phyloP scores from a whole-genome alignment of 2,113 vertebrate species.

The Carlito syrichta region DNA sequence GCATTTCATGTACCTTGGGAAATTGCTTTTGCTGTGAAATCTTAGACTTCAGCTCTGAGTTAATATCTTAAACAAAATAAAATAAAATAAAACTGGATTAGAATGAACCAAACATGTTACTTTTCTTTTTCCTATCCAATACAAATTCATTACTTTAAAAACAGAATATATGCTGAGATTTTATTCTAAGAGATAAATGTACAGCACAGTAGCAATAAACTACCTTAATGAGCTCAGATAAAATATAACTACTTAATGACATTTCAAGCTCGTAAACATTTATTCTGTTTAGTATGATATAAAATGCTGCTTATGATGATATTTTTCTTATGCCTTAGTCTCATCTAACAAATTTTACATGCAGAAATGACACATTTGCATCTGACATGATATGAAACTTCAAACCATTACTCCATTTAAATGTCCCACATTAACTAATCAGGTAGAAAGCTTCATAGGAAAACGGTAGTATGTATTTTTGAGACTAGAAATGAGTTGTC shows the following conservation, averaged over 20 bases:
- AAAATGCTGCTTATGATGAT: background rate
- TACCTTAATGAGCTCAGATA: background rate
- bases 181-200: background rate
- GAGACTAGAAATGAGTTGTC: background rate
- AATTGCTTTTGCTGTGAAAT: conserved; percentile 1
- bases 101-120: background rate
- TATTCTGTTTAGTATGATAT: background rate
- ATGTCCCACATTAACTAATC: background rate
- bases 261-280: background rate
- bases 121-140: background rate
- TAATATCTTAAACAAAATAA: background rate
- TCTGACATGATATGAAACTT: background rate
- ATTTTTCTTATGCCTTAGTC: background rate
- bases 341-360: background rate
- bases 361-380: background rate
- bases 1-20: background rate
- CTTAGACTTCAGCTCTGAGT: background rate
- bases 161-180: background rate
- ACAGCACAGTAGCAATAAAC: background rate
- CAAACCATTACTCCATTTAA: background rate
- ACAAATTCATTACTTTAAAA: background rate
- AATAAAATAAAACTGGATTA: background rate
- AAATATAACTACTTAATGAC: background rate
- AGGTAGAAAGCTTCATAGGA: background rate
- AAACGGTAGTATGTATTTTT: background rate